These are phyloP conservation scores for Rhabdophis nuchalis DNA, from an alignment of 2,797 vertebrate genomes.

Conservation along the genomic window DNA sequence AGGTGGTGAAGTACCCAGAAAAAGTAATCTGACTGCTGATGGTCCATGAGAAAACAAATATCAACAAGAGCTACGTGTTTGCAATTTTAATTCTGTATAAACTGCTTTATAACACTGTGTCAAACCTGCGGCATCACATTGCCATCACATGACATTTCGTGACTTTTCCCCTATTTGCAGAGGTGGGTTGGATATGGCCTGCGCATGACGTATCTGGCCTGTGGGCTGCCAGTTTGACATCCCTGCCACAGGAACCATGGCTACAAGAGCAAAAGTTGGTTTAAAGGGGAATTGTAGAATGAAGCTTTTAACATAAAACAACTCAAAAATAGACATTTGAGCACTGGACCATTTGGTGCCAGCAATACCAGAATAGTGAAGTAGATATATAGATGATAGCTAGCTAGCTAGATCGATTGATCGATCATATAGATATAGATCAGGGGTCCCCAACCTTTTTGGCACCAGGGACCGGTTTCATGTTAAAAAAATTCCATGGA, in stretches of 20 bases:
- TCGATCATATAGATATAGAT: too few species aligned
- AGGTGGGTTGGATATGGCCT: too few species aligned
- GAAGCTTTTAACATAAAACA: not conserved
- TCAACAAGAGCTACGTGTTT: not conserved
- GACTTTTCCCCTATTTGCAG: too few species aligned
- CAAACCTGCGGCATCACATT: too few species aligned
- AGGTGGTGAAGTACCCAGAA: not conserved
- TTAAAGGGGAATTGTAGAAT: not conserved
- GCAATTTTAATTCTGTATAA: conserved; percentile 19
- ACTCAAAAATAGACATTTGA: conserved; percentile 1
- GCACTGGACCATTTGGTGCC: not conserved
- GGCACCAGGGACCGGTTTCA: too few species aligned
- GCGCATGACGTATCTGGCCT: too few species aligned
- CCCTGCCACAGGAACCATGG: not conserved
- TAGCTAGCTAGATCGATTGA: too few species aligned
- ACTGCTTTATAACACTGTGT: not conserved
- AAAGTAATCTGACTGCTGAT: conserved; percentile 23
- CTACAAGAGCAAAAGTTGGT: not conserved
- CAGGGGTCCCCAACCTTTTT: too few species aligned
- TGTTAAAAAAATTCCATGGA: too few species aligned
- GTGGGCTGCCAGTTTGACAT: too few species aligned
- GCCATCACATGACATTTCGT: too few species aligned
- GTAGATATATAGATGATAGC: not conserved
- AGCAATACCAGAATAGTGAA: conserved; percentile 12
- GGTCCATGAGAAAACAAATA: not conserved